phyloP scores from a whole-genome alignment of 2,113 vertebrate species.

The Oryzias javanicus region DNA sequence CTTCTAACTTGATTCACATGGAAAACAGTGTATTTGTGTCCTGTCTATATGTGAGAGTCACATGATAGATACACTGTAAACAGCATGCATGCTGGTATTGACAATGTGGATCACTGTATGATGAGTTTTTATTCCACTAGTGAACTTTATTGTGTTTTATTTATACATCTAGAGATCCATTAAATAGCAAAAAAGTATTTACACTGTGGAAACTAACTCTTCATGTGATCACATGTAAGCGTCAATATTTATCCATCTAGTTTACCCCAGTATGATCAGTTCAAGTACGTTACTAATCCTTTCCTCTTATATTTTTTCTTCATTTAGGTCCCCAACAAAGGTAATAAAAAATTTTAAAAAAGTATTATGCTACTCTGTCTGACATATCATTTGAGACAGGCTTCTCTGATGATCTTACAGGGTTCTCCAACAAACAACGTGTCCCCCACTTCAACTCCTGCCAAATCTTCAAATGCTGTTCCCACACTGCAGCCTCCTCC shows the following conservation, averaged over 20 bases:
- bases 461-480: slow-evolving; percentile 89
- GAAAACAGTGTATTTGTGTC: slow-evolving; percentile 27
- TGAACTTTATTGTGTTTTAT: neutral
- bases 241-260: neutral
- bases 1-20: slow-evolving; percentile 15
- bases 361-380: neutral
- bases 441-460: slow-evolving; percentile 95
- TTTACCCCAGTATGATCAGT: neutral
- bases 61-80: slow-evolving; percentile 17
- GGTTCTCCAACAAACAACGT: slow-evolving; percentile 93
- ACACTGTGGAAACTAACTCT: slow-evolving; percentile 30
- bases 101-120: slow-evolving; percentile 45
- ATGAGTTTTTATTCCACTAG: slow-evolving; percentile 34
- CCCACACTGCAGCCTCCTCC: slow-evolving; percentile 90
- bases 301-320: neutral
- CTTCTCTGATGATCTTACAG: slow-evolving; percentile 63
- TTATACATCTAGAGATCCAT: no score
- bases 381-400: neutral
- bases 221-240: slow-evolving; percentile 51
- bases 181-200: neutral
- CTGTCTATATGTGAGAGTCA: slow-evolving; percentile 40
- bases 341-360: slow-evolving; percentile 37
- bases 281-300: neutral
- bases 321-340: slow-evolving; percentile 77
- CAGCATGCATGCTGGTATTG: slow-evolving; percentile 34